These are phyloP conservation scores for Paedocypris sp. DNA, from an alignment of 2,113 vertebrate genomes.

Conservation along the genomic window DNA sequence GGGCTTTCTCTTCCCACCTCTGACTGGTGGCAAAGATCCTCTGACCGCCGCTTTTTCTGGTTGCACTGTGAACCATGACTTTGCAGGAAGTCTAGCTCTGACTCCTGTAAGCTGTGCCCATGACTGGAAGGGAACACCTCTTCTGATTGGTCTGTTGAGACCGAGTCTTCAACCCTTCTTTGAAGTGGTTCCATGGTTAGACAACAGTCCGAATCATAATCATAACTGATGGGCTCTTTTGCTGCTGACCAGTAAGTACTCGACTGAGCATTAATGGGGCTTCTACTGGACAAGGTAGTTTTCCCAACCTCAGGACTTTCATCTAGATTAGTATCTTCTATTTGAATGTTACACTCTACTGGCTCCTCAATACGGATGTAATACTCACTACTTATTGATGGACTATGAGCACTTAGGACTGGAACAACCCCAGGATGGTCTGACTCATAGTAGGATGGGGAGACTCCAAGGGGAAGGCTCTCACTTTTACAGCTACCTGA, in stretches of 20 bases:
- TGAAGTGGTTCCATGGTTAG: slow-evolving; percentile 66
- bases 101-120: slow-evolving; percentile 30
- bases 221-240: slow-evolving; percentile 37
- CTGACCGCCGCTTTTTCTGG: slow-evolving; percentile 33
- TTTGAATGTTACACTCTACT: slow-evolving; percentile 61
- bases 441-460: slow-evolving; percentile 74
- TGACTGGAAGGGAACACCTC: slow-evolving; percentile 42
- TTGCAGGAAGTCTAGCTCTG: slow-evolving; percentile 36
- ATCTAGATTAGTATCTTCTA: slow-evolving; percentile 66
- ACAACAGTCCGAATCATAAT: slow-evolving; percentile 64
- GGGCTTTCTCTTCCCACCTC: slow-evolving; percentile 56
- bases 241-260: slow-evolving; percentile 55
- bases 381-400: slow-evolving; percentile 87
- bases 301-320: slow-evolving; percentile 54
- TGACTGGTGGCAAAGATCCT: slow-evolving; percentile 36
- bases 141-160: slow-evolving; percentile 34
- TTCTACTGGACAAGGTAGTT: slow-evolving; percentile 43
- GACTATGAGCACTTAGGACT: slow-evolving; percentile 87
- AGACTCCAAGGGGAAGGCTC: slow-evolving; percentile 63
- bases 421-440: slow-evolving; percentile 77
- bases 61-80: slow-evolving; percentile 38
- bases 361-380: slow-evolving; percentile 93
- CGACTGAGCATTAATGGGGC: slow-evolving; percentile 31
- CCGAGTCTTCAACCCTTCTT: slow-evolving; percentile 45
- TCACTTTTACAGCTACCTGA: slow-evolving; percentile 49